phyloP scores from a whole-genome alignment of 1,140 invertebrate species.

The Luehdorfia chinensis region DNA sequence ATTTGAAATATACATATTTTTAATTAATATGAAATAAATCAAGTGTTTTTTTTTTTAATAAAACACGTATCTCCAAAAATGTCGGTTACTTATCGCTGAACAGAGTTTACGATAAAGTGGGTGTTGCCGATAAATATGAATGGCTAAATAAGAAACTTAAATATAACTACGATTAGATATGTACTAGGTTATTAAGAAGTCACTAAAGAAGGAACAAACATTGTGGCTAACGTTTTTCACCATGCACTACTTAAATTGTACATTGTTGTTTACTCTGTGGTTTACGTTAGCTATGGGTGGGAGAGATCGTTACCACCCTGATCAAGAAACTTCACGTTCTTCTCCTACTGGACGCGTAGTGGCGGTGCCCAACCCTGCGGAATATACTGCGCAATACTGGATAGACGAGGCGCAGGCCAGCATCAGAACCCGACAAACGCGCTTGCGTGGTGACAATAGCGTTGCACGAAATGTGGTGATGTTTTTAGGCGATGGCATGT shows the following conservation, averaged over 20 bases:
- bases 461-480: constrained; percentile 85
- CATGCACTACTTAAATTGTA: not conserved
- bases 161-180: no score
- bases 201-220: not conserved
- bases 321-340: not conserved
- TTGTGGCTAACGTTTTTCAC: not conserved
- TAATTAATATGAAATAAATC: no score
- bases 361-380: constrained; percentile 5
- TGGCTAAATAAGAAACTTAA: no score
- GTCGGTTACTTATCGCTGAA: no score
- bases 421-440: constrained; percentile 19
- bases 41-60: no score
- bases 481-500: constrained; percentile 89
- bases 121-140: no score
- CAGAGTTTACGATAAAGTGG: no score
- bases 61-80: no score
- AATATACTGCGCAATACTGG: constrained; percentile 35
- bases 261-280: not conserved
- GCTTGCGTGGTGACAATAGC: constrained; percentile 15
- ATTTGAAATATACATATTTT: no score
- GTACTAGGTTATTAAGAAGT: no score
- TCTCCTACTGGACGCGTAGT: not conserved
- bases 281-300: not conserved
- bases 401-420: constrained; percentile 28
- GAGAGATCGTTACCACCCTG: constrained; percentile 39